Percentiles rank a stretch among this genome's conserved stretches.
phyloP scores from a whole-genome alignment of 2,797 vertebrate genomes.

The Lepus townsendii region DNA sequence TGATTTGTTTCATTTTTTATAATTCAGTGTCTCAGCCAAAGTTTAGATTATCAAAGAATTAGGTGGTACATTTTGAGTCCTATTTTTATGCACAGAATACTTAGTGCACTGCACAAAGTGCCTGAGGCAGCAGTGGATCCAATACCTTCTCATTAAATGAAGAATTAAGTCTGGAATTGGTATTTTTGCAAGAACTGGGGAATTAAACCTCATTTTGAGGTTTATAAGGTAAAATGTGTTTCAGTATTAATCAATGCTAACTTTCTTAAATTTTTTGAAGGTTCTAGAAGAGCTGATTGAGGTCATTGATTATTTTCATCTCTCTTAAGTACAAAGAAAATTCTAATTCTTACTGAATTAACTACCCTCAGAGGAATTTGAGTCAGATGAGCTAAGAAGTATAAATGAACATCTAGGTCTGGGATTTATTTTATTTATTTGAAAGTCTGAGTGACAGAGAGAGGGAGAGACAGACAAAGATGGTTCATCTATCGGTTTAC shows the following conservation, averaged over 20 bases:
- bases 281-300: conserved; percentile 7
- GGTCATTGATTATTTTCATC: conserved; percentile 31
- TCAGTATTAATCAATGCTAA: conserved; percentile 58
- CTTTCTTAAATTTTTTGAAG: conserved; percentile 52
- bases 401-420: neutral
- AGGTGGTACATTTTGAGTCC: neutral
- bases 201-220: conserved; percentile 58
- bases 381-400: neutral
- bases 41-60: neutral
- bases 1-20: conserved; percentile 16
- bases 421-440: too few relatives aligned
- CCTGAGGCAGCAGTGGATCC: neutral
- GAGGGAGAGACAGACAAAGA: too few relatives aligned
- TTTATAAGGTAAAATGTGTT: conserved; percentile 52
- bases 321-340: conserved; percentile 32
- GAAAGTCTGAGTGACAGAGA: too few relatives aligned
- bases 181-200: conserved; percentile 22
- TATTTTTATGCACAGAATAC: neutral
- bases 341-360: neutral
- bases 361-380: neutral
- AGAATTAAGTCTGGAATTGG: conserved; percentile 26
- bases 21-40: conserved; percentile 2
- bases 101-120: neutral
- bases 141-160: conserved; percentile 1
- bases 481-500: too few relatives aligned